Percentiles rank a stretch among this genome's conserved stretches.
These are phyloP conservation scores for Reinhardtius hippoglossoides DNA, from an alignment of 2,113 vertebrate species.

Conservation along the genomic window DNA sequence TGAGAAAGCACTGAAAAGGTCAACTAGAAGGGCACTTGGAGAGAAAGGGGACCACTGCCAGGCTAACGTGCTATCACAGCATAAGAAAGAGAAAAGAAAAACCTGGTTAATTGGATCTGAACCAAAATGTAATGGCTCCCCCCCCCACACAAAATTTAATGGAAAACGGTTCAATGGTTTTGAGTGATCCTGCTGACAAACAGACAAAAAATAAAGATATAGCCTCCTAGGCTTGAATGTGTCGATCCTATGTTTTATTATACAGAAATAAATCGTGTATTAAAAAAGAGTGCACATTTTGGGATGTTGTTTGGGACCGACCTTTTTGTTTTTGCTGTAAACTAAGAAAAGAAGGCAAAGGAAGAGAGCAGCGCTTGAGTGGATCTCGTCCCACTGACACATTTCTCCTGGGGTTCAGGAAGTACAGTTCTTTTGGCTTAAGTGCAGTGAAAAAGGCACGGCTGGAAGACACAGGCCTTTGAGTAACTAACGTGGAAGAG, in stretches of 20 bases:
- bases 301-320: not conserved
- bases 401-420: constrained; percentile 26
- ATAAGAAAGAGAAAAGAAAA: not conserved
- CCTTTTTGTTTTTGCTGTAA: constrained; percentile 5
- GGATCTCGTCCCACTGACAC: constrained; percentile 4
- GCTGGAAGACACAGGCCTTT: constrained; percentile 13
- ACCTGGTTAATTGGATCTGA: too few species aligned
- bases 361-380: not conserved
- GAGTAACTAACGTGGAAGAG: constrained; percentile 1
- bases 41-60: not conserved
- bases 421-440: not conserved
- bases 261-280: not conserved
- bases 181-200: too few species aligned
- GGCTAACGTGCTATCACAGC: too few species aligned
- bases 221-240: too few species aligned
- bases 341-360: constrained; percentile 8
- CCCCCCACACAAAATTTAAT: too few species aligned
- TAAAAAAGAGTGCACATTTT: not conserved
- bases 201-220: too few species aligned
- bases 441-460: constrained; percentile 29
- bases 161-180: too few species aligned
- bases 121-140: too few species aligned
- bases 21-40: not conserved
- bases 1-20: constrained; percentile 1
- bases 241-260: not conserved